Evolutionary conservation across 2,113 vertebrate species (phyloP).

Genomic region (Sisor rabdophorus): DNA sequence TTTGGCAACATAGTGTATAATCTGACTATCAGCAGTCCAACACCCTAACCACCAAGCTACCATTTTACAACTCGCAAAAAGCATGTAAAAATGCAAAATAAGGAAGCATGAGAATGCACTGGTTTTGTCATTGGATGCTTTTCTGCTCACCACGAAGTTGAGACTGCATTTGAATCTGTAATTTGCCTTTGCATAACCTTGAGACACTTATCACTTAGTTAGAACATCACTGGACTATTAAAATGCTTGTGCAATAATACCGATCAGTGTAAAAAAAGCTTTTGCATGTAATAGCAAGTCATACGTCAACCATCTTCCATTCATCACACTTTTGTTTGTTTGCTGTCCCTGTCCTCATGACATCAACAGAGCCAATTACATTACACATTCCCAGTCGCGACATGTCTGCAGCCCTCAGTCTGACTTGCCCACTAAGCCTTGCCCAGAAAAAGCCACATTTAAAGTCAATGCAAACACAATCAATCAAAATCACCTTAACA

Average conservation of each 20-base stretch:
- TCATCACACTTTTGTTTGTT: slow-evolving; percentile 14
- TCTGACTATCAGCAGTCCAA: too few species aligned
- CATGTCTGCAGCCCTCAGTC: neutral
- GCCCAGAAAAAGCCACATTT: slow-evolving; percentile 19
- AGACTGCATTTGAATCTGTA: neutral
- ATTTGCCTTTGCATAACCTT: neutral
- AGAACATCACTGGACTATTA: neutral
- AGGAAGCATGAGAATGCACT: too few species aligned
- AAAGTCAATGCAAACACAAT: slow-evolving; percentile 44
- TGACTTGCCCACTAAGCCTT: neutral
- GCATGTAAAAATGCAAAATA: neutral
- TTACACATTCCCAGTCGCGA: slow-evolving; percentile 12
- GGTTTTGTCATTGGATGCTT: neutral
- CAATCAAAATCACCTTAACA: slow-evolving; percentile 39
- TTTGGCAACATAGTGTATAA: too few species aligned
- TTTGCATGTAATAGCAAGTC: neutral
- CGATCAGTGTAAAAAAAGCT: neutral
- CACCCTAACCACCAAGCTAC: too few species aligned
- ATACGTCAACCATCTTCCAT: neutral
- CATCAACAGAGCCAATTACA: slow-evolving; percentile 23
- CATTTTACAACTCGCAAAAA: neutral
- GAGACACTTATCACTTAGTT: neutral
- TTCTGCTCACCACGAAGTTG: neutral
- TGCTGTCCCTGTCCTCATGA: slow-evolving; percentile 20
- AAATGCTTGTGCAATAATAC: neutral